Evolutionary conservation across 2,888 invertebrate species (phyloP).

Genomic region (Meiosimyza platycephala): DNA sequence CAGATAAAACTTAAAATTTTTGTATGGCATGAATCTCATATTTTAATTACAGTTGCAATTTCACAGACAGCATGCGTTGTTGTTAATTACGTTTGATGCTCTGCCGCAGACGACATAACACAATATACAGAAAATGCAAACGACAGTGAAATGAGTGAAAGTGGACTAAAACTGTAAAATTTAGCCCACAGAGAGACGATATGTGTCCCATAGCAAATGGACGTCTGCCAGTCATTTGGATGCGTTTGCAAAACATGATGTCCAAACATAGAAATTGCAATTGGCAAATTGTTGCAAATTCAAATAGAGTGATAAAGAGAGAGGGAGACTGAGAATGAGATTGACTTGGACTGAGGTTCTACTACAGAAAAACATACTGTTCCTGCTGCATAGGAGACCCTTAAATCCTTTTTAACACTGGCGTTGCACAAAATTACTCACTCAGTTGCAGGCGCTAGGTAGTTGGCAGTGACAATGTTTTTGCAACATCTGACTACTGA

Average conservation of each 20-base stretch:
- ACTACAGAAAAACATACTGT: not conserved
- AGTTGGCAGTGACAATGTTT: slow-evolving; percentile 5
- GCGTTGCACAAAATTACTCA: not conserved
- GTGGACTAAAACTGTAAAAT: not conserved
- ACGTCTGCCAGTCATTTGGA: not conserved
- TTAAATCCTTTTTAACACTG: not conserved
- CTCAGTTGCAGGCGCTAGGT: not conserved
- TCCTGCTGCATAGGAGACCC: not conserved
- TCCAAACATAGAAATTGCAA: slow-evolving; percentile 19
- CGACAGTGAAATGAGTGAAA: slow-evolving; percentile 27
- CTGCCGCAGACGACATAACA: slow-evolving; percentile 16
- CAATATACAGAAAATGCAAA: slow-evolving; percentile 1
- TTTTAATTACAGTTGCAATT: slow-evolving; percentile 36
- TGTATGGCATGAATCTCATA: slow-evolving; percentile 28
- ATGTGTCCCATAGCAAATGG: not conserved
- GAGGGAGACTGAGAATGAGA: not conserved
- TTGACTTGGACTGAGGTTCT: no score
- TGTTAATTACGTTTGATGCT: slow-evolving; percentile 35
- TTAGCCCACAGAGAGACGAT: not conserved
- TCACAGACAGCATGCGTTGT: slow-evolving; percentile 30
- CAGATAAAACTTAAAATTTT: not conserved
- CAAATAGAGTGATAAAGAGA: no score
- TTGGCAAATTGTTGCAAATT: slow-evolving; percentile 22
- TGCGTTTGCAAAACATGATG: slow-evolving; percentile 3
- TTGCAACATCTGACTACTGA: slow-evolving; percentile 23